A percentile compares a stretch with the other conserved stretches of the same genome.
phyloP scores from a whole-genome alignment of 2,113 vertebrate genomes.

The Stictonetta naevosa region DNA sequence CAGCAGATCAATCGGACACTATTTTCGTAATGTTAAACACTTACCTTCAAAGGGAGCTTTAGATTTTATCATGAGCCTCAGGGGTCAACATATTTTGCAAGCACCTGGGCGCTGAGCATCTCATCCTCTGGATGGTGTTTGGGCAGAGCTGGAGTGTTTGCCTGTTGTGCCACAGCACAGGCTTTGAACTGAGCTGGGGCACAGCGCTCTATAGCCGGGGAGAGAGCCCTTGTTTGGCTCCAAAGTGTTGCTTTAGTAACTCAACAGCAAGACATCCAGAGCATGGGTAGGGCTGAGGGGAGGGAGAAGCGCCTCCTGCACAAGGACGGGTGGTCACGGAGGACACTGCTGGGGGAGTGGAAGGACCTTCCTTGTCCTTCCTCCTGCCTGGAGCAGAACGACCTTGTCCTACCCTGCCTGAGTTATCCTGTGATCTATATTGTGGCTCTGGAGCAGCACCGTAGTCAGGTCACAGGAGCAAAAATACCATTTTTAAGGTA shows the following conservation, averaged over 20 bases:
- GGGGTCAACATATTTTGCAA: conserved; percentile 68
- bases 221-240: not conserved
- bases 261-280: not conserved
- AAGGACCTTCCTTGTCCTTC: not conserved
- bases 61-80: conserved; percentile 46
- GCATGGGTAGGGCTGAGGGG: not conserved
- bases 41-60: conserved; percentile 61
- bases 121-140: conserved; percentile 43
- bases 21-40: conserved; percentile 28
- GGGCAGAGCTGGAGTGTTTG: not conserved
- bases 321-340: not conserved
- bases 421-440: not conserved
- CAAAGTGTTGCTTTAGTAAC: not conserved
- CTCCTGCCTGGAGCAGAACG: not conserved
- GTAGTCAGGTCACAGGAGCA: not conserved
- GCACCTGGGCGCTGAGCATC: conserved; percentile 8
- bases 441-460: not conserved
- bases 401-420: fast-evolving
- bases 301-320: not conserved
- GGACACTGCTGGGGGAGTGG: not conserved
- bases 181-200: conserved; percentile 7
- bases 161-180: not conserved
- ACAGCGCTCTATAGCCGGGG: not conserved
- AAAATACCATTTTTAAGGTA: not conserved
- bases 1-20: conserved; percentile 47